phyloP scores from a whole-genome alignment of 2,113 vertebrate species.

The Verasper variegatus region DNA sequence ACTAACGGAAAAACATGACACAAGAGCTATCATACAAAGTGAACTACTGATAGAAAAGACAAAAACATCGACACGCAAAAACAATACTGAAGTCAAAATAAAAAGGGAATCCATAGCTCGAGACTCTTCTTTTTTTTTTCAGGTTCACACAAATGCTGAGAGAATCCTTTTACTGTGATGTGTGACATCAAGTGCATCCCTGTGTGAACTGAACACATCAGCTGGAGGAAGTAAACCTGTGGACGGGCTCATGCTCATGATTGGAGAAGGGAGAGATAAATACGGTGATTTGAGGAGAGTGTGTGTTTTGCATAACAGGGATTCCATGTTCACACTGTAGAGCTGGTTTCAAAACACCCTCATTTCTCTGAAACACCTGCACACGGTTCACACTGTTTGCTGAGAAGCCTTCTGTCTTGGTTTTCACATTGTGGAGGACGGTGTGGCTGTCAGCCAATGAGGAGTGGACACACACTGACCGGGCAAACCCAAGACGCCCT shows the following conservation, averaged over 20 bases:
- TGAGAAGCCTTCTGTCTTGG: constrained; percentile 29
- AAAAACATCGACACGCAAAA: constrained; percentile 60
- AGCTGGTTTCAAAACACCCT: constrained; percentile 26
- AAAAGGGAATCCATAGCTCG: constrained; percentile 48
- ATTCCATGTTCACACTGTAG: constrained; percentile 18
- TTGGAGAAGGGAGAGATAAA: constrained; percentile 24
- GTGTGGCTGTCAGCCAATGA: constrained; percentile 1
- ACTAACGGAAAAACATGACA: constrained; percentile 53
- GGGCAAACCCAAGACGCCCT: constrained; percentile 39
- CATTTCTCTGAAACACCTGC: constrained; percentile 25
- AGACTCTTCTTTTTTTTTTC: not conserved
- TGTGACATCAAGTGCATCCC: constrained; percentile 32
- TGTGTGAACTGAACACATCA: constrained; percentile 19
- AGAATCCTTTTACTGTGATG: constrained; percentile 20
- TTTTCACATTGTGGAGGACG: constrained; percentile 75
- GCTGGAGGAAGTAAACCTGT: not conserved
- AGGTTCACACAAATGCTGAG: too few relatives aligned
- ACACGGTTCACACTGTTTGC: constrained; percentile 35
- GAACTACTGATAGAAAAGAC: constrained; percentile 73
- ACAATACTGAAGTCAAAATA: constrained; percentile 72
- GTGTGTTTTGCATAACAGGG: constrained; percentile 57
- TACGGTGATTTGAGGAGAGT: not conserved
- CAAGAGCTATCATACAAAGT: constrained; percentile 56
- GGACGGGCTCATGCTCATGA: constrained; percentile 32
- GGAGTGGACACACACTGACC: constrained; percentile 38